Evolutionary conservation across 92 coral and sea anemone species (phyloP).

Genomic region (Actinostola sp.): DNA sequence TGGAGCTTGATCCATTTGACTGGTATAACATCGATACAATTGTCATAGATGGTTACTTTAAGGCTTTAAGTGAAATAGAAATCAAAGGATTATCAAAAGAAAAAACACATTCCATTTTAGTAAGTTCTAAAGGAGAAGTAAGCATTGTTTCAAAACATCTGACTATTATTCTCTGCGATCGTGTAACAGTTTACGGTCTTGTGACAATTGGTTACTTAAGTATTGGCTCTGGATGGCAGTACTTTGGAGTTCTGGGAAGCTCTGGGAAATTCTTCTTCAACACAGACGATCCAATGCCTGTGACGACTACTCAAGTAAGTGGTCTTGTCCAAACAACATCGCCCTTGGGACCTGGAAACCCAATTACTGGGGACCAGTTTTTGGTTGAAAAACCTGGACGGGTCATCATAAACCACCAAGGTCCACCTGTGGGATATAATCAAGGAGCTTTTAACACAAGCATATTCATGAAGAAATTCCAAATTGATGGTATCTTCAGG

Average conservation of each 20-base stretch:
- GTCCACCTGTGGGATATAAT: slow-evolving; percentile 30
- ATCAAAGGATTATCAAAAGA: slow-evolving; percentile 46
- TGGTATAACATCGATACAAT: slow-evolving; percentile 38
- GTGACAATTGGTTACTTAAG: slow-evolving; percentile 43
- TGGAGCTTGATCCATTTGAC: slow-evolving; percentile 40
- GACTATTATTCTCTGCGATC: slow-evolving; percentile 43
- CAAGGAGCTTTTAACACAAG: slow-evolving; percentile 52
- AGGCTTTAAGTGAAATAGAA: slow-evolving; percentile 25
- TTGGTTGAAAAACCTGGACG: slow-evolving; percentile 49
- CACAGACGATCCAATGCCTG: slow-evolving; percentile 53
- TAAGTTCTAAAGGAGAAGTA: slow-evolving; percentile 43
- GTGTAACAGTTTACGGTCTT: slow-evolving; percentile 56
- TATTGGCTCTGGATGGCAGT: slow-evolving; percentile 59
- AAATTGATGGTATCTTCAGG: slow-evolving; percentile 57
- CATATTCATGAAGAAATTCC: slow-evolving; percentile 34
- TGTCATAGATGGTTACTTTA: slow-evolving; percentile 34
- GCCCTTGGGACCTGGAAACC: slow-evolving; percentile 47
- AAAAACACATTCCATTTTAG: slow-evolving; percentile 28
- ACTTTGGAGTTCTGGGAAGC: slow-evolving; percentile 47
- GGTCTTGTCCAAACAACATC: slow-evolving; percentile 55
- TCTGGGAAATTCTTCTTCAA: slow-evolving; percentile 54
- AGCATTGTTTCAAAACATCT: slow-evolving; percentile 29
- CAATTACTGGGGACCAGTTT: slow-evolving; percentile 60
- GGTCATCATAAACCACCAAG: slow-evolving; percentile 57
- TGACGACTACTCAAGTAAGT: slow-evolving; percentile 48